These are phyloP conservation scores for Notechis scutatus DNA, from an alignment of 2,113 vertebrate genomes.

Conservation along the genomic window DNA sequence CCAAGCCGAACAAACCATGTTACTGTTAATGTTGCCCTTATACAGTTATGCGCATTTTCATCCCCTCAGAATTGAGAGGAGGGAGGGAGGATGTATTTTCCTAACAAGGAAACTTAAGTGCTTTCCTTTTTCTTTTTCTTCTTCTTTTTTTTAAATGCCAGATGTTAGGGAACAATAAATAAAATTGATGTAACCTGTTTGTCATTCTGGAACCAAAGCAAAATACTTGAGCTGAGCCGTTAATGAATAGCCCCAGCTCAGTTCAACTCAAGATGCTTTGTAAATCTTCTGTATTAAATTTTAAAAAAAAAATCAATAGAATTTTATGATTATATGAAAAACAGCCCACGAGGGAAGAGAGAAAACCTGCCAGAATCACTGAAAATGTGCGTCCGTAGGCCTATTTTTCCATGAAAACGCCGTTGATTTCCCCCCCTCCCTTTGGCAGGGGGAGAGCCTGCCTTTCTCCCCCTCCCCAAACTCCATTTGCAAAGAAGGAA, in stretches of 20 bases:
- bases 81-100: neutral
- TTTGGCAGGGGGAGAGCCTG: neutral
- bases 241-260: neutral
- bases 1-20: neutral
- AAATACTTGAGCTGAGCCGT: neutral
- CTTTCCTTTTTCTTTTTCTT: neutral
- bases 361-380: constrained; percentile 4
- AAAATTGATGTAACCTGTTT: neutral
- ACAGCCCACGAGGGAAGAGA: neutral
- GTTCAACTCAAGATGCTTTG: neutral
- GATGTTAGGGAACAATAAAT: neutral
- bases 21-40: neutral
- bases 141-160: neutral
- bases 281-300: neutral
- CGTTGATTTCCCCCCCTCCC: neutral
- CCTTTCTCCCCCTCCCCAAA: too few relatives aligned
- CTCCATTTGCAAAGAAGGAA: neutral
- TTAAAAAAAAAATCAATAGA: neutral
- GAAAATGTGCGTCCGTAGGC: neutral
- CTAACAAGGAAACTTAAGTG: neutral
- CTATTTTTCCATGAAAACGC: neutral
- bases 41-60: neutral
- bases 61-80: neutral
- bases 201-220: neutral
- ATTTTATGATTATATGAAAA: constrained; percentile 6